Percentiles rank a stretch among this genome's conserved stretches.
Evolutionary conservation across 2,888 invertebrate species (phyloP).

Genomic region (Thymelicus acteon): DNA sequence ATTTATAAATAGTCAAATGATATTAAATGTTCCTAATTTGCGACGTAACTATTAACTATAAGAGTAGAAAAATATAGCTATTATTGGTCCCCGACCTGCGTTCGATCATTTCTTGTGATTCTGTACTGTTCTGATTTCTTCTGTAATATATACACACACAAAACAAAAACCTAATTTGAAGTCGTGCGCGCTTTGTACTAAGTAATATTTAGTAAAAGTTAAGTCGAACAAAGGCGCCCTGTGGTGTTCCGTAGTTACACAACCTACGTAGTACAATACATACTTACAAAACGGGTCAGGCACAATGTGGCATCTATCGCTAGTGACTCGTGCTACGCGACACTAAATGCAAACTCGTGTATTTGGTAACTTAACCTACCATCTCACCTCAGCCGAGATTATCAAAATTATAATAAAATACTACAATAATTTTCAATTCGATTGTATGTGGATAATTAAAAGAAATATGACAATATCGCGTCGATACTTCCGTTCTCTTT

Average conservation of each 20-base stretch:
- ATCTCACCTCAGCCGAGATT: slow-evolving; percentile 60
- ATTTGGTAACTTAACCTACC: slow-evolving; percentile 73
- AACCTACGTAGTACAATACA: slow-evolving; percentile 50
- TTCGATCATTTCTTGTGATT: slow-evolving; percentile 8
- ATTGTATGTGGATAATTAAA: slow-evolving; percentile 24
- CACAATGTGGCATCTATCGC: slow-evolving; percentile 71
- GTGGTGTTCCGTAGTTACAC: slow-evolving; percentile 53
- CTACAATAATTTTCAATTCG: slow-evolving; percentile 20
- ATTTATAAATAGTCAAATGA: slow-evolving; percentile 9
- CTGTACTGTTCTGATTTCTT: not conserved
- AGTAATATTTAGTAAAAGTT: slow-evolving; percentile 45
- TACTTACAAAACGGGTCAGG: slow-evolving; percentile 67
- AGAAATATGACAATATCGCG: slow-evolving; percentile 15
- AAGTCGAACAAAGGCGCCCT: slow-evolving; percentile 56
- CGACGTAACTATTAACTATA: slow-evolving; percentile 10
- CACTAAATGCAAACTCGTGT: slow-evolving; percentile 76
- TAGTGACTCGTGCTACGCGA: slow-evolving; percentile 57
- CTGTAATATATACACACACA: slow-evolving; percentile 16
- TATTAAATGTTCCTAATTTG: slow-evolving; percentile 11
- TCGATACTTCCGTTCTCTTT: slow-evolving; percentile 12
- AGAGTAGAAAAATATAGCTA: slow-evolving; percentile 34
- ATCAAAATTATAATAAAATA: slow-evolving; percentile 44
- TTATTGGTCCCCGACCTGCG: slow-evolving; percentile 37
- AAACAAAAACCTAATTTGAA: slow-evolving; percentile 35
- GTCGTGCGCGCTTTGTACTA: slow-evolving; percentile 41